phyloP scores from a whole-genome alignment of 2,113 vertebrate genomes.

The Chinchilla lanigera region DNA sequence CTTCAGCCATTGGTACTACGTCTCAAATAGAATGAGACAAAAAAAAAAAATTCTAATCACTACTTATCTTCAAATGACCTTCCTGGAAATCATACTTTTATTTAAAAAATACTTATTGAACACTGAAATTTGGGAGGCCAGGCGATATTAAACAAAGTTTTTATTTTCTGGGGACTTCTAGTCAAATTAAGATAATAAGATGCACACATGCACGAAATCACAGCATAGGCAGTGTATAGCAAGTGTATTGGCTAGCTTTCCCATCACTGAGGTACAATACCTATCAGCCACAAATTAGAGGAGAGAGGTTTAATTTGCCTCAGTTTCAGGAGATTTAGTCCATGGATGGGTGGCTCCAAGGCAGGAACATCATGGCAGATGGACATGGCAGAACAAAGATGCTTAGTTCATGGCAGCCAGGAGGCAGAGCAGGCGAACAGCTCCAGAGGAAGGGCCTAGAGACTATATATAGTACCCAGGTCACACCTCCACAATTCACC shows the following conservation, averaged over 20 bases:
- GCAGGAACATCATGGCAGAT: background rate
- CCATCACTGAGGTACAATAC: background rate
- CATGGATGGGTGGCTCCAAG: background rate
- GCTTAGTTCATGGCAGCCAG: background rate
- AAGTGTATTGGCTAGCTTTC: background rate
- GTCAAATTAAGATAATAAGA: background rate
- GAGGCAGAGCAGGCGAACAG: background rate
- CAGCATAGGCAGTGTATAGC: rapidly evolving
- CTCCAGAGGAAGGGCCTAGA: background rate
- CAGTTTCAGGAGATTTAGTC: background rate
- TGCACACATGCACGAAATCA: background rate
- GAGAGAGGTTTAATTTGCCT: background rate
- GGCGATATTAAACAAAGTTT: background rate
- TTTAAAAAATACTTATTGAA: background rate
- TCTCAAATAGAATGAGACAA: background rate
- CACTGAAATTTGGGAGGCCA: background rate
- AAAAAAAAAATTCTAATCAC: background rate
- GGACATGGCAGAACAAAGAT: background rate
- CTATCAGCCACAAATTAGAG: background rate
- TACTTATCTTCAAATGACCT: background rate
- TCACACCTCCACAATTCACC: background rate
- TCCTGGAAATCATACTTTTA: background rate
- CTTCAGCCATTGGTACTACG: background rate
- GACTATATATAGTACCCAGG: background rate
- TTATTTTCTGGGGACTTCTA: background rate